Conservation (phyloP, 2,113 vertebrate species). For the Hystrix cristata region DNA sequence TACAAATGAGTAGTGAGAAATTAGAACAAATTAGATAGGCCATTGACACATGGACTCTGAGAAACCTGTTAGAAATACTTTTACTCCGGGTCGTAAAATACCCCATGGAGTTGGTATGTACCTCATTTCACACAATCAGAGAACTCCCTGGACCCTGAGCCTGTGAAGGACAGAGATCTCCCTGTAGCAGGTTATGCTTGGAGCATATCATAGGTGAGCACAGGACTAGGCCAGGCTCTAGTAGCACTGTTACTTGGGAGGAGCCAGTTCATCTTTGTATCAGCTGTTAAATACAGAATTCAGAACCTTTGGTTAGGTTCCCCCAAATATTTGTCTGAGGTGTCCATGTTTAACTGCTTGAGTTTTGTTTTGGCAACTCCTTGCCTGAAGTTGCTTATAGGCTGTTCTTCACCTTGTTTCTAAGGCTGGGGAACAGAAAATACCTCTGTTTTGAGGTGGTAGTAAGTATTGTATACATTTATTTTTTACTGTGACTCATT, state of each 20-base stretch:
- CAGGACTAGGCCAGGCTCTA: not conserved
- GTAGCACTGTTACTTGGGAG: conserved; percentile 69
- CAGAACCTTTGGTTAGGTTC: conserved; percentile 70
- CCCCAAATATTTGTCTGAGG: conserved; percentile 40
- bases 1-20: conserved; percentile 64
- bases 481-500: conserved; percentile 85
- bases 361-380: conserved; percentile 44
- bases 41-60: conserved; percentile 71
- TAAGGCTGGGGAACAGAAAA: conserved; percentile 67
- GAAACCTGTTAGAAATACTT: conserved; percentile 68
- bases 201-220: conserved; percentile 47
- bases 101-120: conserved; percentile 78
- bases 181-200: not conserved
- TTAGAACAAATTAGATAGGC: conserved; percentile 72
- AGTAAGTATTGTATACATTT: conserved; percentile 81
- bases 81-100: conserved; percentile 86
- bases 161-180: conserved; percentile 67
- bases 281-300: conserved; percentile 57
- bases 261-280: conserved; percentile 67
- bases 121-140: conserved; percentile 71
- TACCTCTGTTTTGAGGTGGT: conserved; percentile 84
- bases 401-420: conserved; percentile 78
- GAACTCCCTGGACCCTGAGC: conserved; percentile 71
- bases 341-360: not conserved
- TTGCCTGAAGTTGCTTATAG: conserved; percentile 72